Evolutionary conservation across 2,113 vertebrate genomes (phyloP), one percentile per base, ranked within the genome.

Genomic region (Oryzias woworae): DNA sequence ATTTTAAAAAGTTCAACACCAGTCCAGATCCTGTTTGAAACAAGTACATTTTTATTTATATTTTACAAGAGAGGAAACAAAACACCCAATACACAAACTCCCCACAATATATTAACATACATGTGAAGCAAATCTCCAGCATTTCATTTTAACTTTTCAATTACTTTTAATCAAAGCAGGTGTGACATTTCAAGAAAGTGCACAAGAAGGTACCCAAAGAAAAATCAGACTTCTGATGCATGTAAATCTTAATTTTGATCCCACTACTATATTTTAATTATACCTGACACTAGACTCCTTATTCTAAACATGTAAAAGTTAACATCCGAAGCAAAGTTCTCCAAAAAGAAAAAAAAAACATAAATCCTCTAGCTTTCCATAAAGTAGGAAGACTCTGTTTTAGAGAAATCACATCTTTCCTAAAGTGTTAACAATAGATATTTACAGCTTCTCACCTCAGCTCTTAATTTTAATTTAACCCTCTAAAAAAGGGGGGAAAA

Each of bases 21-120:
- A 1, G 1, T 22, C 48, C 17, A 26, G 10, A 59, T 36, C 10
- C 23, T 23, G 53, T 36, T 63, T 65, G 22, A 69, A 58, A 65
- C 56, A 69, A 16, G 49, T 42, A 51, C 73, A 75, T 73, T 67
- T 90, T 90, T 87, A 91, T 89, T 87, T 20, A 26, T 63, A 24
- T 56, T 66, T 66, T 71, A 62, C 58, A 50, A 75, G 3, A 6
- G 23, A 72, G 70, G 48, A 82, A 69, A 74, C 46, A 85, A 89
- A 71, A 53, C 58, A 69, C 31, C 76, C 68, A 83, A 36, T 66
- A 78, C 6, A 63, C 28, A 66, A 58, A 13, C 48, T 68, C 58
- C 44, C 53, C 63, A 22, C 43, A 68, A 73, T 78, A 88, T 79
- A 84, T 81, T 84, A 81, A 76, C 45, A 14, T 75, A 69, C 22